Evolutionary conservation across 1,140 invertebrate genomes (phyloP), one percentile per base, ranked within the genome.

Genomic region (Anastrepha obliqua): DNA sequence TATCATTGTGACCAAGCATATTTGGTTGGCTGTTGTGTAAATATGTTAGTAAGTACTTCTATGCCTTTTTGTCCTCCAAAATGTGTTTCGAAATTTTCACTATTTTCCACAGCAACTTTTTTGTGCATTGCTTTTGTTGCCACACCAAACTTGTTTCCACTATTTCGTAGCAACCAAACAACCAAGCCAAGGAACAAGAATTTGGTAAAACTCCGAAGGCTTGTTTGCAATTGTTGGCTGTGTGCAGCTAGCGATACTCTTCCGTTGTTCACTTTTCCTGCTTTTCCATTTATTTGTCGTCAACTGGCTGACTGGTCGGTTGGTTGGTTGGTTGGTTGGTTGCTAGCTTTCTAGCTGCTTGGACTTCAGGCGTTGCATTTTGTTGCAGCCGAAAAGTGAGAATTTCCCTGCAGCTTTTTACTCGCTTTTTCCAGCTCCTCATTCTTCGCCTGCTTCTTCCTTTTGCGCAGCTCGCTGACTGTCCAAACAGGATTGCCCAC

Each of bases 341-440:
- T 67, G 64, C 20, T 74, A 20, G 67, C 67, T 20, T 42, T 29
- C 44, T 74, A 20, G 58, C 78, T 86, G 64, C 44, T 67, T 67
- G 85, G 86, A 87, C 62, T 55, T 20, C 17, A n/a, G 64, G 64
- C 86, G 44, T 51, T 15, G 9, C 74, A 58, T 55, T 81, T 51
- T 51, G 87, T 81, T 87, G 65, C 15, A 2, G 5, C 47, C 64
- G 62, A 87, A 87, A 87, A 87, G 87, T 78, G 87, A 87, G 87
- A 87, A 87, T 87, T 87, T 60, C 70, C 87, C 87, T 62, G 70
- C 44, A 64, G 87, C 65, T n/a, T 65, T 86, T 17, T 4, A 55
- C 9, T 55, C 7, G 44, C 17, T 20, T 62, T 20, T 62, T 81
- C 17, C 67, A 17, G 42, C 2, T 74, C 17, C 44, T n/a, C 67